These are phyloP conservation scores for Sturmia bella DNA, from an alignment of 2,888 invertebrate species.

Conservation along the genomic window DNA sequence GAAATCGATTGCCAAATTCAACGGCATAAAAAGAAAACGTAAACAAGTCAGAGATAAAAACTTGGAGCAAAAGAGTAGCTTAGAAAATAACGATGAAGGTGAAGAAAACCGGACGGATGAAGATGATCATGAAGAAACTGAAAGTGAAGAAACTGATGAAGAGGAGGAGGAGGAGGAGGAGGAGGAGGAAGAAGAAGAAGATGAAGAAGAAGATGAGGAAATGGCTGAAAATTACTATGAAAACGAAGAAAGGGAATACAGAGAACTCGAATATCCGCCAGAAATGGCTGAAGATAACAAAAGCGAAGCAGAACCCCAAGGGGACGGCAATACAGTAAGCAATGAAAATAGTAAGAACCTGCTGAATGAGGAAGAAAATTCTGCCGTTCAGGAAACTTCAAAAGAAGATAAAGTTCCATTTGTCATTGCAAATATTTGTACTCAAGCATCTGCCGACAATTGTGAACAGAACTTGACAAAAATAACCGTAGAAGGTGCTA, in stretches of 20 bases:
- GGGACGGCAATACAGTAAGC: slow-evolving; percentile 35
- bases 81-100: slow-evolving; percentile 21
- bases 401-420: slow-evolving; percentile 50
- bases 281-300: slow-evolving; percentile 30
- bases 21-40: slow-evolving; percentile 62
- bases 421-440: slow-evolving; percentile 75
- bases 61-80: background rate
- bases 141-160: slow-evolving; percentile 33
- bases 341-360: background rate
- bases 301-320: slow-evolving; percentile 44
- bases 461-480: background rate
- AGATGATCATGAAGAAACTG: slow-evolving; percentile 27
- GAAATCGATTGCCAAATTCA: slow-evolving; percentile 31
- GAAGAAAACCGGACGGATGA: slow-evolving; percentile 29
- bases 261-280: slow-evolving; percentile 62
- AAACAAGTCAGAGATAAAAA: slow-evolving; percentile 37
- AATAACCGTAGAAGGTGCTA: background rate
- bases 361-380: slow-evolving; percentile 38
- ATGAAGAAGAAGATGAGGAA: slow-evolving; percentile 60
- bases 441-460: slow-evolving; percentile 67
- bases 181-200: slow-evolving; percentile 54
- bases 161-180: slow-evolving; percentile 70
- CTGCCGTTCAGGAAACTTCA: background rate
- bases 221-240: too few species aligned
- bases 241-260: slow-evolving; percentile 67